These are phyloP conservation scores for Volucella bombylans DNA, from an alignment of 2,888 invertebrate species.

Conservation along the genomic window DNA sequence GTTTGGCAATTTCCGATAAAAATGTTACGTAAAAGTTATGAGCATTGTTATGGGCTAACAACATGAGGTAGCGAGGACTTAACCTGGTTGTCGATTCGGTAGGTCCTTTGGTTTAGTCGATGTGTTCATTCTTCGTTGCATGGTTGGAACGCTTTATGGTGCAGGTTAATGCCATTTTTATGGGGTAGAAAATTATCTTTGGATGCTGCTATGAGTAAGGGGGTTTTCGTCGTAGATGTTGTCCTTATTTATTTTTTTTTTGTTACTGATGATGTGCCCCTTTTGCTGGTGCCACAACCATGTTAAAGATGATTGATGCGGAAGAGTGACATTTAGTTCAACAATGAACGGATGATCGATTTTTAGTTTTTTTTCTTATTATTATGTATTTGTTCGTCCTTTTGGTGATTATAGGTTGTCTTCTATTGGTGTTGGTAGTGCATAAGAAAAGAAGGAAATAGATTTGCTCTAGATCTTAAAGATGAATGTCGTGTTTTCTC, in stretches of 20 bases:
- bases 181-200: slow-evolving; percentile 73
- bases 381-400: neutral
- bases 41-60: slow-evolving; percentile 74
- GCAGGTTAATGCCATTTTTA: slow-evolving; percentile 72
- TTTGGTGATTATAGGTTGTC: too few species aligned
- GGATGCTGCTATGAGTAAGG: slow-evolving; percentile 17
- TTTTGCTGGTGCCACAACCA: neutral
- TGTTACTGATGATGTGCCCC: neutral
- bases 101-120: slow-evolving; percentile 5
- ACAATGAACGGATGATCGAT: neutral
- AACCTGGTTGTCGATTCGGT: slow-evolving; percentile 55
- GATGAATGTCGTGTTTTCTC: too few species aligned
- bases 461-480: too few species aligned
- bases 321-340: slow-evolving; percentile 47
- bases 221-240: slow-evolving; percentile 13
- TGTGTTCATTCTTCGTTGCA: slow-evolving; percentile 49
- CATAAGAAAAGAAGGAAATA: too few species aligned
- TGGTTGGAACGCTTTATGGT: slow-evolving; percentile 65
- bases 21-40: slow-evolving; percentile 74
- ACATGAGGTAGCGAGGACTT: slow-evolving; percentile 69
- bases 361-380: neutral
- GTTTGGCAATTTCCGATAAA: slow-evolving; percentile 74
- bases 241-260: neutral
- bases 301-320: slow-evolving; percentile 66
- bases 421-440: too few species aligned